These are phyloP conservation scores for Cataglyphis albicans DNA, from an alignment of 2,888 invertebrate genomes.

Conservation along the genomic window DNA sequence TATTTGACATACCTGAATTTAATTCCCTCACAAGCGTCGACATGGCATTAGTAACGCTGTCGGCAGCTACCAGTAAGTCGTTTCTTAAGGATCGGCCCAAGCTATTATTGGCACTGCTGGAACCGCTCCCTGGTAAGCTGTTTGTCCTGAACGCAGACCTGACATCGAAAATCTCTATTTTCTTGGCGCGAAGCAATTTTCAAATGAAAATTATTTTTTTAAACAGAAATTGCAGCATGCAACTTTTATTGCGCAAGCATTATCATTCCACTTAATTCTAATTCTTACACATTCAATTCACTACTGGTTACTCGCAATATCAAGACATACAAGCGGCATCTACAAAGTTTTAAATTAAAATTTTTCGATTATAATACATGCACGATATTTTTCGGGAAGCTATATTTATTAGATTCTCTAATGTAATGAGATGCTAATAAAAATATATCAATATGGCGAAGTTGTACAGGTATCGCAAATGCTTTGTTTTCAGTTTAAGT, in stretches of 20 bases:
- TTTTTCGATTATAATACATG: constrained; percentile 47
- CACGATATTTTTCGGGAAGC: constrained; percentile 33
- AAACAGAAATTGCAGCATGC: constrained; percentile 75
- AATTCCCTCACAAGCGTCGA: constrained; percentile 98
- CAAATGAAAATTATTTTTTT: constrained; percentile 72
- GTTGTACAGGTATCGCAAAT: constrained; percentile 37
- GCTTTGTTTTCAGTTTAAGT: constrained; percentile 21
- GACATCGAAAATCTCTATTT: constrained; percentile 85
- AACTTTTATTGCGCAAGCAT: constrained; percentile 79
- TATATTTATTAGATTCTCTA: constrained; percentile 45
- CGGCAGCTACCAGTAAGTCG: constrained; percentile 97
- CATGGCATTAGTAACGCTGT: constrained; percentile 99
- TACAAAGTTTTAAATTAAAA: constrained; percentile 44
- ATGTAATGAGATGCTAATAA: constrained; percentile 37
- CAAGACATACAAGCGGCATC: constrained; percentile 42
- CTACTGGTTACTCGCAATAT: constrained; percentile 33
- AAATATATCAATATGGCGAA: constrained; percentile 51
- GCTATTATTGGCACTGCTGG: constrained; percentile 85
- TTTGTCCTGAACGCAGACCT: constrained; percentile 86
- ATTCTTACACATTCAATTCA: constrained; percentile 42
- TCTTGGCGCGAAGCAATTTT: constrained; percentile 82
- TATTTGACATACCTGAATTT: constrained; percentile 91
- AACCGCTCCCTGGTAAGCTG: constrained; percentile 85
- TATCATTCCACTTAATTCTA: constrained; percentile 47
- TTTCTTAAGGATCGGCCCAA: constrained; percentile 91